These are phyloP conservation scores for Eupithecia dodoneata DNA, from an alignment of 2,888 invertebrate genomes.

Conservation along the genomic window DNA sequence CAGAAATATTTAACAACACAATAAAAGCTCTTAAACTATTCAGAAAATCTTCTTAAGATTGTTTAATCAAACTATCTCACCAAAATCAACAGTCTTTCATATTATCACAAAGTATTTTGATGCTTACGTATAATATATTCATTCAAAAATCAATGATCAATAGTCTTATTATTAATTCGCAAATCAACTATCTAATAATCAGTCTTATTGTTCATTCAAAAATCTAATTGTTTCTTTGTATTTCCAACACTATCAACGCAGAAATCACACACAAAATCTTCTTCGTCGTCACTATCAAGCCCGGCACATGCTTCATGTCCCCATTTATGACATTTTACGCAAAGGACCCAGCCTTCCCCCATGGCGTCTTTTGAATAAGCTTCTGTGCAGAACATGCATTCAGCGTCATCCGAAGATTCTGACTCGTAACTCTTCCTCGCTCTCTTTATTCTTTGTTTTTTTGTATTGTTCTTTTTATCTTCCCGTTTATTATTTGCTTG, in stretches of 20 bases:
- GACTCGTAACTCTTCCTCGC: conserved; percentile 14
- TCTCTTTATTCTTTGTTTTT: conserved; percentile 14
- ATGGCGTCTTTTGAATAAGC: conserved; percentile 26
- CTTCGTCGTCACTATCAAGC: conserved; percentile 28
- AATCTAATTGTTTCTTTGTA: conserved; percentile 15
- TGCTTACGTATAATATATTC: conserved; percentile 11
- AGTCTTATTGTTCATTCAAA: conserved; percentile 16
- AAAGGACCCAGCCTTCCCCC: conserved; percentile 26
- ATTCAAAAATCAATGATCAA: conserved; percentile 9
- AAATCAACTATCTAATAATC: conserved; percentile 16
- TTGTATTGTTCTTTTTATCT: conserved; percentile 15
- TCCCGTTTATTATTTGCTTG: conserved; percentile 20
- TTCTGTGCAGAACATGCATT: conserved; percentile 34
- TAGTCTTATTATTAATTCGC: conserved; percentile 13
- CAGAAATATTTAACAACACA: conserved; percentile 13
- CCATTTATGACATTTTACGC: conserved; percentile 26
- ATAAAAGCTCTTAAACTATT: conserved; percentile 2
- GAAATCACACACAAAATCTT: conserved; percentile 26
- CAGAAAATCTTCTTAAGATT: not conserved
- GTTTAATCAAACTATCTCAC: conserved; percentile 14
- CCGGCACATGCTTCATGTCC: conserved; percentile 32
- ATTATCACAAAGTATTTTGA: conserved; percentile 16
- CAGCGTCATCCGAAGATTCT: conserved; percentile 27
- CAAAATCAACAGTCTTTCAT: conserved; percentile 15
- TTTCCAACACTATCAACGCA: conserved; percentile 19